A percentile compares a stretch with the other conserved stretches of the same genome.
Evolutionary conservation across 2,113 vertebrate genomes (phyloP).

Genomic region (Chinchilla lanigera): DNA sequence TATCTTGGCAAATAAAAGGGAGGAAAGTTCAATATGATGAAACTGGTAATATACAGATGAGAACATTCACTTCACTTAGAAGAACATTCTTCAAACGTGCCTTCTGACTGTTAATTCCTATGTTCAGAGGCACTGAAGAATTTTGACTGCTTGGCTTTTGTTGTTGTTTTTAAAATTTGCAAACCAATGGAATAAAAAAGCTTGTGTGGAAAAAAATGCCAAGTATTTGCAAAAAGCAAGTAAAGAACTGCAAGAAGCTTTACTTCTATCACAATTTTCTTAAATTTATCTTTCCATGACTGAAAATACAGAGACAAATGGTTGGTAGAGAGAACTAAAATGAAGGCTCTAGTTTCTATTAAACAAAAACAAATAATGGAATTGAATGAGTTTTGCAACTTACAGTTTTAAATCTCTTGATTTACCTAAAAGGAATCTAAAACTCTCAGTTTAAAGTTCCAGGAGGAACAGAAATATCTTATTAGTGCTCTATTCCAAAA

Average conservation of each 20-base stretch:
- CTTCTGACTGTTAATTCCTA: not conserved
- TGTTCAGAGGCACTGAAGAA: not conserved
- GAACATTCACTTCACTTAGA: not conserved
- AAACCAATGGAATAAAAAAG: not conserved
- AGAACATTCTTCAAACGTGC: not conserved
- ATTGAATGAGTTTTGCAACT: not conserved
- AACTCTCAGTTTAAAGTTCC: conserved; percentile 13
- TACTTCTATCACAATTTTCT: conserved; percentile 12
- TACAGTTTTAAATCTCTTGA: not conserved
- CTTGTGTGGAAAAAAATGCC: not conserved
- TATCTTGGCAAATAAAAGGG: not conserved
- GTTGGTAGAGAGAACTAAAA: not conserved
- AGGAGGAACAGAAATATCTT: not conserved
- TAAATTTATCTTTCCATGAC: not conserved
- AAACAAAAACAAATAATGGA: not conserved
- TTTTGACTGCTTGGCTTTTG: not conserved
- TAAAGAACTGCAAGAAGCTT: not conserved
- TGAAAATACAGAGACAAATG: not conserved
- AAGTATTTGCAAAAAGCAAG: not conserved
- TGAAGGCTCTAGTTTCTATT: not conserved
- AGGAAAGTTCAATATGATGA: not conserved
- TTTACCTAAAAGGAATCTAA: not conserved
- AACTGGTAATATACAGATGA: not conserved
- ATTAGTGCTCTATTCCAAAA: not conserved
- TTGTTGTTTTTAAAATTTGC: not conserved